Evolutionary conservation across 1,140 invertebrate species (phyloP).

Genomic region (Monomorium pharaonis): DNA sequence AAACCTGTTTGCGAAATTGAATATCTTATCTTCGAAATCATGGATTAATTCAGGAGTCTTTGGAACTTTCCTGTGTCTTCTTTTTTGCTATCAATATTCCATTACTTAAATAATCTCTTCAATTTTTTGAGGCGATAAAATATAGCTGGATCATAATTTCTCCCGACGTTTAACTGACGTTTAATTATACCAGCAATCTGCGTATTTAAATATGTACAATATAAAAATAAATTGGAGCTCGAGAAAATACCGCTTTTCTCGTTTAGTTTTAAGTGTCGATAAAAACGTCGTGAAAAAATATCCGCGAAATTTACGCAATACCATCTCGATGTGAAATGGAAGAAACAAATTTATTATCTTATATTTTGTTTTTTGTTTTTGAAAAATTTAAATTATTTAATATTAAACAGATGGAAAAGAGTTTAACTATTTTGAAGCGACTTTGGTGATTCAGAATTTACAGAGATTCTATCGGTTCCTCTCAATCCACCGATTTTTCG

Average conservation of each 20-base stretch:
- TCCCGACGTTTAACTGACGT: background rate
- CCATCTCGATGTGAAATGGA: background rate
- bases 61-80: background rate
- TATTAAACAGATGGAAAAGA: background rate
- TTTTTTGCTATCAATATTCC: background rate
- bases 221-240: background rate
- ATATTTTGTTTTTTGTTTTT: background rate
- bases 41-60: background rate
- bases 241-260: background rate
- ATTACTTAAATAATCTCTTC: background rate
- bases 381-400: background rate
- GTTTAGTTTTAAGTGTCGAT: background rate
- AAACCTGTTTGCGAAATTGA: conserved; percentile 21
- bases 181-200: background rate
- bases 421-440: background rate
- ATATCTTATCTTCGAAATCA: conserved; percentile 22
- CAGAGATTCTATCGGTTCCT: background rate
- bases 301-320: background rate
- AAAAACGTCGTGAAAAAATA: background rate
- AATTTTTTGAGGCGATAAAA: background rate
- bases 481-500: conserved; percentile 6
- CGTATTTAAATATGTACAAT: background rate
- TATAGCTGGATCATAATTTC: background rate
- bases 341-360: background rate
- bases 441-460: background rate